Base-by-base conservation (phyloP, 2,888 invertebrate genomes). In the Zelleria hepariella region DNA sequence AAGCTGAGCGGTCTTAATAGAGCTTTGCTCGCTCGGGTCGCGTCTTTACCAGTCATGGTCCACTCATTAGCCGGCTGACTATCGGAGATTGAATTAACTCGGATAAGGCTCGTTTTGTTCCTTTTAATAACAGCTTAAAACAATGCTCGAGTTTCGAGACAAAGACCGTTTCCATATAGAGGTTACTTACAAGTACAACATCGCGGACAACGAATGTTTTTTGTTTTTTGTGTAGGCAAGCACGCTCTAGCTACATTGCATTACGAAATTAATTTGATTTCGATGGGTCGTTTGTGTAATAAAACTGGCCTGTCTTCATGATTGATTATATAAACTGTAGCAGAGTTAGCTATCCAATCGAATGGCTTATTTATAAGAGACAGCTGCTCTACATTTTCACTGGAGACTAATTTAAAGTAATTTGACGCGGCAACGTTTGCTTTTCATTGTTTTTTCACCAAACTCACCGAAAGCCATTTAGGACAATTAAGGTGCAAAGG, bases 381-480 rank as follows among this genome's bases (percentile, higher is more conserved):
- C 32, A 42, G 32, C 32, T 42, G 32, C 15, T 42, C 32, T 42
- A 42, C 32, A 42, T 42, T 42, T 42, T 42, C 10, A 42, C 32
- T 42, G 32, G 15, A 10, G 10, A 42, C 32, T 15, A 5, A 3
- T 10, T 42, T 15, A 15, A 15, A 42, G 32, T 42, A 51, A 51
- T 20, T 51, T 21, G 23, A 51, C 21, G 51, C 51, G n/a, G 54
- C 24, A 15, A 25, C 23, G n/a, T 23, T 54, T 55, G 6, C 55
- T 10, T 26, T 32, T 20, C 15, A 56, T 73, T 84, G 84, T 86
- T 86, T 78, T 80, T 78, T 82, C 75, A 76, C 71, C 60, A 82
- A 82, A 82, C 82, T 76, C 77, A 85, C 81, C 82, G 79, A 79
- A 82, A 78, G 79, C 79, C 81, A 82, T 87, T 84, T 81, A 82